Conservation (phyloP, 2,888 invertebrate genomes). For the Hesperia comma region DNA sequence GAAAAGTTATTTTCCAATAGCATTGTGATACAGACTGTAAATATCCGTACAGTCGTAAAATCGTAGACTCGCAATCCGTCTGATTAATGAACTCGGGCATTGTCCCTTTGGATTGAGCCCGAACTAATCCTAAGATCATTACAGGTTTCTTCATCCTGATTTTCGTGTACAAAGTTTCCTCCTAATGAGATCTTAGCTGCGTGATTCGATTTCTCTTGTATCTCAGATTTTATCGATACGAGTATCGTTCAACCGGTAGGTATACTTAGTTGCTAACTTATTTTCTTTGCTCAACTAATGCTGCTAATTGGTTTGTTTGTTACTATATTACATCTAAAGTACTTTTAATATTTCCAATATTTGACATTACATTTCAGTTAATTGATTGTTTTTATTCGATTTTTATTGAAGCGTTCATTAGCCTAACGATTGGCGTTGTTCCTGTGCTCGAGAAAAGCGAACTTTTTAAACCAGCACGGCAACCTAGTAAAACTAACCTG, state of each 20-base stretch:
- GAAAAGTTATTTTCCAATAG: no score
- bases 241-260: neutral
- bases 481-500: no score
- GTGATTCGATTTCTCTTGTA: slow-evolving; percentile 31
- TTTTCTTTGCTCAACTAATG: slow-evolving; percentile 8
- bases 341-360: no score
- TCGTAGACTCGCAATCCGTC: no score
- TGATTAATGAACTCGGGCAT: slow-evolving; percentile 27
- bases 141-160: slow-evolving; percentile 42
- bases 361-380: no score
- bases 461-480: no score
- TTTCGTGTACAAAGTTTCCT: slow-evolving; percentile 34
- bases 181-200: slow-evolving; percentile 32
- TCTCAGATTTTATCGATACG: slow-evolving; percentile 22
- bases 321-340: neutral
- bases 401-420: no score
- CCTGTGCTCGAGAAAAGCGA: no score
- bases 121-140: slow-evolving; percentile 47
- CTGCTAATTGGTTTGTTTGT: slow-evolving; percentile 4
- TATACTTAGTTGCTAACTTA: slow-evolving; percentile 13
- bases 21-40: no score
- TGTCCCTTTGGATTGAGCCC: slow-evolving; percentile 29
- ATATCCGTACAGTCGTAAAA: no score
- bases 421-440: no score
- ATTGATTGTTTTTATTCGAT: no score